Base-by-base conservation (phyloP, 53 echinoderm and acorn worm species). In the Temnopleurus reevesii region DNA sequence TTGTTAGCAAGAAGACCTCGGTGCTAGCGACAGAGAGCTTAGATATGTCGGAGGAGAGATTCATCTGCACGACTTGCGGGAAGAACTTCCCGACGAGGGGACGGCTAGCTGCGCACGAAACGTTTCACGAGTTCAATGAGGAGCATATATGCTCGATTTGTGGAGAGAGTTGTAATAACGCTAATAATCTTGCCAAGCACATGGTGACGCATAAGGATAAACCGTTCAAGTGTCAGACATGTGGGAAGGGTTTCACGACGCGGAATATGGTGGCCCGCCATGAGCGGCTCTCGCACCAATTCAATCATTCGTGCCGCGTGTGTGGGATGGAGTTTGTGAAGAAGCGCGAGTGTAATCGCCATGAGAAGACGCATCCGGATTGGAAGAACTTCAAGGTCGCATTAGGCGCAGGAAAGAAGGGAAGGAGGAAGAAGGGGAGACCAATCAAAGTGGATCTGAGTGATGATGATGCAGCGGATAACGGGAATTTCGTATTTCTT, bases 81-180 rank as follows among this genome's bases (percentile, higher is more conserved):
- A 86, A 86, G 86, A 86, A 86, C n/a, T 86, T 86, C 30, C 86
- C 86, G 2, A 86, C 86, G 2, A 86, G 86, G 8, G 19, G 86
- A 19, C 31, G 86, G 19, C 46, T 86, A 17, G 86, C 86, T 19
- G 86, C 86, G 9, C 86, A 86, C n/a, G 86, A 86, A 46, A 57
- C 86, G 10, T 34, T 36, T 12, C 86, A 86, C 61, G 34, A 29
- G 0, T 2, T 1, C 45, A 43, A 43, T 2, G 33, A 59, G 0
- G 60, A 86, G 4, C 60, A 86, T 12, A 29, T 29, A 0, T 86
- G 86, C 45, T 25, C 59, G 3, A 60, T 86, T 9, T 86, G 86
- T 27, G 59, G 46, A 27, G 61, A 59, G 45, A 59, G 43, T 4
- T 45, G 27, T 60, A 43, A 44, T 0, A 86, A 36, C 46, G 38